Evolutionary conservation across 2,797 vertebrate genomes (phyloP).

Genomic region (Hippopotamyrus pictus): DNA sequence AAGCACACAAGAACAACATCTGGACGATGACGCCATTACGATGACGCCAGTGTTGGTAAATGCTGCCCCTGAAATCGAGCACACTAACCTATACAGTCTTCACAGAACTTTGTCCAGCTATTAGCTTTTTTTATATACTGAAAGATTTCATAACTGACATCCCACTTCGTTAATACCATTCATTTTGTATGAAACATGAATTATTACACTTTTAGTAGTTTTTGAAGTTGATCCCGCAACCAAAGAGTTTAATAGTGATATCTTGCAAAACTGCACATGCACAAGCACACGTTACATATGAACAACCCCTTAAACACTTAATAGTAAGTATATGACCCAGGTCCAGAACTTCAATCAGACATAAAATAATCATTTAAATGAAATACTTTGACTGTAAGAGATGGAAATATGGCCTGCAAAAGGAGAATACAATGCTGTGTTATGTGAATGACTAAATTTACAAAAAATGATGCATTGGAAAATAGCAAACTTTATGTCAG

Average conservation of each 20-base stretch:
- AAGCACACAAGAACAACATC: neutral
- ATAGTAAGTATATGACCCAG: neutral
- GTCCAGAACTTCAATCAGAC: neutral
- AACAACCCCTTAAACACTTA: neutral
- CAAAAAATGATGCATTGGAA: neutral
- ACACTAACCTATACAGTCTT: neutral
- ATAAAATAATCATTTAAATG: neutral
- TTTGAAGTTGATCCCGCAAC: neutral
- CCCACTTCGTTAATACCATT: neutral
- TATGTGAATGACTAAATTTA: neutral
- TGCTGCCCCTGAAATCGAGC: neutral
- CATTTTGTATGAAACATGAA: constrained; percentile 3
- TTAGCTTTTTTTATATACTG: neutral
- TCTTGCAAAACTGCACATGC: neutral
- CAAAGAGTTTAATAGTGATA: constrained; percentile 7
- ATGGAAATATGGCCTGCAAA: neutral
- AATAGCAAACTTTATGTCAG: neutral
- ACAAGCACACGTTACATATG: constrained; percentile 5
- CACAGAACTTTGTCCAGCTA: neutral
- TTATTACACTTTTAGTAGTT: neutral
- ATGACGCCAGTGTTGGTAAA: neutral
- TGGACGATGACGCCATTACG: neutral
- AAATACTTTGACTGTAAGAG: neutral
- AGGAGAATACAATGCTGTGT: neutral
- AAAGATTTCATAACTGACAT: neutral